Evolutionary conservation across 2,888 invertebrate species (phyloP).

Genomic region (Sylvicola fuscatus): DNA sequence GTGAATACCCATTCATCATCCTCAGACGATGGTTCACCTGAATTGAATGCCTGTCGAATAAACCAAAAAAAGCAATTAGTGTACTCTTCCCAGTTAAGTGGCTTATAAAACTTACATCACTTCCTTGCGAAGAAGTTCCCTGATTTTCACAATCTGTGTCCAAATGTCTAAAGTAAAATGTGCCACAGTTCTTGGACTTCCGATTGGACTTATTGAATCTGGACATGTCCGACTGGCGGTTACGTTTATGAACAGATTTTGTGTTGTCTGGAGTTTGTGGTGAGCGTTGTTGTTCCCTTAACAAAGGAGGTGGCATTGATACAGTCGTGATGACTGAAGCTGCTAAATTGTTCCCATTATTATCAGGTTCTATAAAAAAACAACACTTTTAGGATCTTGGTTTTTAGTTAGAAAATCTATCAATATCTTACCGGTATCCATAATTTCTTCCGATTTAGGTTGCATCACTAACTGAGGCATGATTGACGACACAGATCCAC

Average conservation of each 20-base stretch:
- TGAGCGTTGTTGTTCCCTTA: background rate
- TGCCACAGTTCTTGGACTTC: constrained; percentile 63
- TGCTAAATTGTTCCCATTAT: constrained; percentile 2
- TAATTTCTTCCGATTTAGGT: background rate
- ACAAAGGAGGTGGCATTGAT: background rate
- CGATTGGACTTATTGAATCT: constrained; percentile 50
- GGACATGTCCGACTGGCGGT: constrained; percentile 32
- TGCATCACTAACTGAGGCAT: background rate
- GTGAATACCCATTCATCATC: constrained; percentile 28
- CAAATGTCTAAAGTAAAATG: constrained; percentile 68
- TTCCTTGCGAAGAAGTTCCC: constrained; percentile 20
- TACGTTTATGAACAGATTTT: constrained; percentile 17
- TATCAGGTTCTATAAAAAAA: constrained; percentile 1
- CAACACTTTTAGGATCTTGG: background rate
- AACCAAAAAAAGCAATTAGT: background rate
- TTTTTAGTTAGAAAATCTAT: background rate
- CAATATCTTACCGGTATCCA: background rate
- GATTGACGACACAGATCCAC: no score
- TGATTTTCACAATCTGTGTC: constrained; percentile 68
- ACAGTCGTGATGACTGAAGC: background rate
- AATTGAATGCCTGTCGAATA: constrained; percentile 15
- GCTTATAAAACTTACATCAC: constrained; percentile 24
- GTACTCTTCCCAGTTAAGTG: background rate
- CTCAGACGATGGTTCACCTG: constrained; percentile 36
- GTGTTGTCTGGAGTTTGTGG: background rate